Base-by-base conservation (phyloP, 2,797 vertebrate genomes). In the Balearica regulorum region DNA sequence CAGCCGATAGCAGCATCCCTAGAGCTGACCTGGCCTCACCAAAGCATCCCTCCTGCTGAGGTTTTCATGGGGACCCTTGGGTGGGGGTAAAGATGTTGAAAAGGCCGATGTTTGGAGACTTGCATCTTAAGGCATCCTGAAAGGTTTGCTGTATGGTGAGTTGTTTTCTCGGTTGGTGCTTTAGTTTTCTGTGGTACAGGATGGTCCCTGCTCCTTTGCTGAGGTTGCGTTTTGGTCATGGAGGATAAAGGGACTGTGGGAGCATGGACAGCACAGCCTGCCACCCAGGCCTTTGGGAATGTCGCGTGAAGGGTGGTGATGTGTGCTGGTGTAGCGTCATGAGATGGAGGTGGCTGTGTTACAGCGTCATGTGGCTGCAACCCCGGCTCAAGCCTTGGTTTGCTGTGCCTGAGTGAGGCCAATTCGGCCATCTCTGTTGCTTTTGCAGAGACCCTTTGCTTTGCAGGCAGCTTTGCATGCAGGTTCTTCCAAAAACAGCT, bases 311-410 rank as follows among this genome's bases (percentile, higher is more conserved):
- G 77, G 44, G 29, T 19, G 16, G 57, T 21, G 72, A 25, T 10
- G 3, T 7, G 25, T 6, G 4, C n/a, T 86, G 82, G 44, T 8
- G 3, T 2, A 24, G n/a, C 4, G 4, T 2, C 0, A 1, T 10
- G 53, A 49, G 44, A 7, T 44, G 55, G 49, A 57, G 55, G 69
- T 73, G 64, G 12, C 39, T 25, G 54, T 64, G 87, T 24, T 37
- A 39, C 60, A 21, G 26, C 12, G 53, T 54, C 49, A 26, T 0
- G 13, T 78, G 70, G 9, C 29, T 65, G 31, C 15, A 37, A 6
- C 35, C 54, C 22, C 10, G 24, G 3, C 21, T 89, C 10, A 10
- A 84, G 41, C 29, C 22, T 75, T 53, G 4, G 3, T 68, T 65
- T 83, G 57, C 46, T 85, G 11, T 46, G 31, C 71, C 28, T 60